Base-by-base conservation (phyloP, 2,797 vertebrate species). In the Antennarius maculatus region DNA sequence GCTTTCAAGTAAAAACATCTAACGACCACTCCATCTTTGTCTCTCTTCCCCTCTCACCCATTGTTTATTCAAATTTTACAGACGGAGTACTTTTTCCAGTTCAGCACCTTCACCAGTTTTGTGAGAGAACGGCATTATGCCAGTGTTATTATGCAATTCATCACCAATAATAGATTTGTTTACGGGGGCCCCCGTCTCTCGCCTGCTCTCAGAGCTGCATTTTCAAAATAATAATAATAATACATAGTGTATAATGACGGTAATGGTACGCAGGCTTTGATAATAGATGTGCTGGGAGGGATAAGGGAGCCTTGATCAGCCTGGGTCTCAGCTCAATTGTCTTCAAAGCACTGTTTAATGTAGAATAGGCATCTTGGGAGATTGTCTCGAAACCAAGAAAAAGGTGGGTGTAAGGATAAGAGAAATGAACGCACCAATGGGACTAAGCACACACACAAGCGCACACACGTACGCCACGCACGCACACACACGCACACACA, bases 161-260 rank as follows among this genome's bases (percentile, higher is more conserved):
- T 94, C 94, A 94, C 93, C 92, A 93, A 94, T 94, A 94, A 94
- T 94, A 94, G 93, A 94, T 94, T 94, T 94, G 93, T 94, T 94
- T 94, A 94, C 90, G 91, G 91, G 90, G 79, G 81, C 84, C 84
- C 85, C 86, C 86, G 85, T 92, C 91, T 87, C 91, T 85, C 86
- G 84, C 89, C 82, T 58, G 89, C 92, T 92, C 90, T 91, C 90
- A 87, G 89, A 81, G 76, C 90, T 90, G 91, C 91, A 91, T 93
- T 94, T 91, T 92, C 86, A 92, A 93, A 93, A 92, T 92, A 92
- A 92, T 93, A 90, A 93, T 92, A 93, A 92, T 93, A 93, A 93
- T 92, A 93, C 91, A 91, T 89, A 90, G 86, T 88, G 85, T 91
- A 92, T 92, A 92, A 92, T 93, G 91, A 93, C 80, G 88, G 89